A percentile compares a stretch with the other conserved stretches of the same genome.
Conservation (phyloP, 2,888 invertebrate species). For the Amphipoea oculea region DNA sequence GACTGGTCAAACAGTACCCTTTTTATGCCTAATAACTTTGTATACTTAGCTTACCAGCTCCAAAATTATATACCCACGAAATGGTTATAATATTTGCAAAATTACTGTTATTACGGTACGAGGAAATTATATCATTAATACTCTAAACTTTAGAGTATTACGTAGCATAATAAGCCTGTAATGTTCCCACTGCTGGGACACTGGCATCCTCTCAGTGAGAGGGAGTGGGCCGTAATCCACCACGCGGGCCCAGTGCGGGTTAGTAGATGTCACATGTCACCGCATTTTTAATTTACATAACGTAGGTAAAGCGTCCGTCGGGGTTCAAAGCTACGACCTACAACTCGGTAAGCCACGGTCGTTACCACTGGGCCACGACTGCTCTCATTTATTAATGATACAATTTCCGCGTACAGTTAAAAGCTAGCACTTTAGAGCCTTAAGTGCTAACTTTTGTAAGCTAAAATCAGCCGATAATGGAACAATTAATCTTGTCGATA, state of each 20-base stretch:
- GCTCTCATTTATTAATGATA: neutral
- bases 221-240: neutral
- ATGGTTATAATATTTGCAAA: constrained; percentile 32
- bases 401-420: neutral
- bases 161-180: neutral
- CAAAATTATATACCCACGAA: constrained; percentile 32
- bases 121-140: constrained; percentile 17
- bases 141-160: neutral
- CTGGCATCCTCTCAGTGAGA: neutral
- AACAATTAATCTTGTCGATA: constrained; percentile 51
- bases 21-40: constrained; percentile 53
- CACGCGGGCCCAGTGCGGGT: neutral
- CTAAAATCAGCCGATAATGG: constrained; percentile 1
- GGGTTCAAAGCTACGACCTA: no score
- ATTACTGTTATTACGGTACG: constrained; percentile 26
- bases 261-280: neutral
- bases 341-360: no score
- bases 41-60: constrained; percentile 32
- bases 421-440: neutral
- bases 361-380: neutral
- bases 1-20: constrained; percentile 50
- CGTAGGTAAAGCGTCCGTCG: no score
- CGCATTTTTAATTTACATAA: no score
- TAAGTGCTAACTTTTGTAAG: neutral
- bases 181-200: neutral